Conservation (phyloP, 2,888 invertebrate species). For the Cepaea hortensis region DNA sequence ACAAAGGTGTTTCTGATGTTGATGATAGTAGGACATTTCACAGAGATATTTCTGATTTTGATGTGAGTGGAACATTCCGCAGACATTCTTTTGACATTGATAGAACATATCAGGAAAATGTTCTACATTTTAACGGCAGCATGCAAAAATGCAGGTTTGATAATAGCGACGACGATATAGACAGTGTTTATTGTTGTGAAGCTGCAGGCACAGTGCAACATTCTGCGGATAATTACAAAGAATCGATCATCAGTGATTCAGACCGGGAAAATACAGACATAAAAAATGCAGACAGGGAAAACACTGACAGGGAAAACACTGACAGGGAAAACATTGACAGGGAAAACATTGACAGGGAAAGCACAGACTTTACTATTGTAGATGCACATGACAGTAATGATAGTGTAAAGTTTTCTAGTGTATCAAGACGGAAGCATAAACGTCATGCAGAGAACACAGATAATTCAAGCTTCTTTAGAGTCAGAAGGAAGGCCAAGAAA, state of each 20-base stretch:
- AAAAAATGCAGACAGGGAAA: too few species aligned
- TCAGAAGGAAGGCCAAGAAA: conserved; percentile 1
- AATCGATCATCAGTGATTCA: too few species aligned
- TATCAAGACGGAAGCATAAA: background rate
- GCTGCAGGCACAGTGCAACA: background rate
- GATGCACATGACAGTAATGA: background rate
- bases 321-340: too few species aligned
- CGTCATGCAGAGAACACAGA: background rate
- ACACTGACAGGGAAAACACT: too few species aligned
- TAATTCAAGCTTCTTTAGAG: background rate
- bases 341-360: too few species aligned
- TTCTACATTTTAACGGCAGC: background rate
- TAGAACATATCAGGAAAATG: background rate
- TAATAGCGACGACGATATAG: background rate
- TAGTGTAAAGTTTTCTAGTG: conserved; percentile 2
- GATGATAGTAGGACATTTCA: background rate
- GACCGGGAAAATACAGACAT: too few species aligned
- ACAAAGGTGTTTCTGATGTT: background rate
- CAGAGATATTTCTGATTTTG: background rate
- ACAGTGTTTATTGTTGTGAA: background rate
- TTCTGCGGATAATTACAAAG: too few species aligned
- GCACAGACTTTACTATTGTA: too few species aligned
- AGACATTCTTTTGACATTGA: too few species aligned
- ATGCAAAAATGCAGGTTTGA: too few species aligned
- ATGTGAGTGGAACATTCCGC: background rate